Conservation (phyloP, 1,140 invertebrate species). For the Holcopasites calliopsidis region DNA sequence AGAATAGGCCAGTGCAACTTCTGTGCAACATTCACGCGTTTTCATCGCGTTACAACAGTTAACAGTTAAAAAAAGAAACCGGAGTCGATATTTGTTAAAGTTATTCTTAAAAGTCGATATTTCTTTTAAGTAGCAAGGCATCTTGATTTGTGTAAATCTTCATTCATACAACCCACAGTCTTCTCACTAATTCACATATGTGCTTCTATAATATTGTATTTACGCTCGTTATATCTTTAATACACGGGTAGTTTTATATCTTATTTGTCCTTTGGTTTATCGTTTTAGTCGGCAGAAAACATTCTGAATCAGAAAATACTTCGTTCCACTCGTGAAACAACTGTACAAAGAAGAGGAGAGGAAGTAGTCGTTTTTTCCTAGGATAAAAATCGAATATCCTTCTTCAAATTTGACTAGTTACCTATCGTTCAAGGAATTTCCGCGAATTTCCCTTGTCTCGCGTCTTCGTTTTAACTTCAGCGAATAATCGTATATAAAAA, state of each 20-base stretch:
- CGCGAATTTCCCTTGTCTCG: background rate
- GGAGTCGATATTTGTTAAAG: background rate
- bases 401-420: slow-evolving; percentile 35
- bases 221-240: slow-evolving; percentile 2
- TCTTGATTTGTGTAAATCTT: slow-evolving; percentile 20
- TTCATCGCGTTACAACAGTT: slow-evolving; percentile 2
- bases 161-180: background rate
- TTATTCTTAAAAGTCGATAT: slow-evolving; percentile 8
- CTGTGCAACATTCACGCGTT: background rate
- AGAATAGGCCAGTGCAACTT: slow-evolving; percentile 46
- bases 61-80: background rate
- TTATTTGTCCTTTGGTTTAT: slow-evolving; percentile 13
- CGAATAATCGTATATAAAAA: slow-evolving; percentile 20
- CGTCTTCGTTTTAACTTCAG: background rate
- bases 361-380: slow-evolving; percentile 13
- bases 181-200: background rate
- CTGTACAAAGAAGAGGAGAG: slow-evolving; percentile 26
- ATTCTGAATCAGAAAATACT: slow-evolving; percentile 35
- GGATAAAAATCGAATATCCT: slow-evolving; percentile 25
- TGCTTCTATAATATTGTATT: background rate
- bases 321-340: slow-evolving; percentile 2
- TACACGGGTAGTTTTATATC: slow-evolving; percentile 2
- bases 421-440: slow-evolving; percentile 8
- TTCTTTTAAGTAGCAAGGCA: slow-evolving; percentile 26
- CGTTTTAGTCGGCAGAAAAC: slow-evolving; percentile 23